Evolutionary conservation across 2,888 invertebrate species (phyloP).

Genomic region (Drosophila gaucha): DNA sequence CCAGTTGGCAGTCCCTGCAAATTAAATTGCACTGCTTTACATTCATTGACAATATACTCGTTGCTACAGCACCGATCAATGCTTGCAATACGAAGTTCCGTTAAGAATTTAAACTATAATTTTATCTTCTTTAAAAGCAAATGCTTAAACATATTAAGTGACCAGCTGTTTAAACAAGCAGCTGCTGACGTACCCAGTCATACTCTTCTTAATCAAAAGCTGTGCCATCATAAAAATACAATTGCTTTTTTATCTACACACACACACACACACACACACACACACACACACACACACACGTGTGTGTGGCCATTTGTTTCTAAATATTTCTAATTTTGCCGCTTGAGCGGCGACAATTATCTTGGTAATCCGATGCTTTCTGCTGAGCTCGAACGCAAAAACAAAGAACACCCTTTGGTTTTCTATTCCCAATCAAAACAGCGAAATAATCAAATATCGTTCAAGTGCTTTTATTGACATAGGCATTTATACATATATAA

Average conservation of each 20-base stretch:
- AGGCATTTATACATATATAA: slow-evolving; percentile 42
- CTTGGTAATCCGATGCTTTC: slow-evolving; percentile 31
- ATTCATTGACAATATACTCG: neutral
- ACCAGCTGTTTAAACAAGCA: too few species aligned
- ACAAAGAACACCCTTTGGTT: neutral
- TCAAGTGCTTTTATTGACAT: slow-evolving; percentile 57
- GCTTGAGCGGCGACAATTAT: slow-evolving; percentile 33
- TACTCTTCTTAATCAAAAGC: neutral
- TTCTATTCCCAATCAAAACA: slow-evolving; percentile 32
- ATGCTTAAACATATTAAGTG: neutral
- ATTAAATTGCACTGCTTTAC: slow-evolving; percentile 6
- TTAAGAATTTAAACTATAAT: neutral
- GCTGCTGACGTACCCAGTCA: neutral
- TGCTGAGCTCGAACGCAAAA: slow-evolving; percentile 1
- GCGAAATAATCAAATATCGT: slow-evolving; percentile 43
- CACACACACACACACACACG: neutral
- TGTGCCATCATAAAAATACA: neutral
- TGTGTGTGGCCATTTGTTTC: neutral
- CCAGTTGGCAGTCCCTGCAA: slow-evolving; percentile 22
- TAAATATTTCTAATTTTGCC: slow-evolving; percentile 11
- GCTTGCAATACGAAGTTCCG: neutral
- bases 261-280: neutral
- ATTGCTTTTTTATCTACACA: neutral
- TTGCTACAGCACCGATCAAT: neutral
- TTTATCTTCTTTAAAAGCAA: neutral